Evolutionary conservation across 2,888 invertebrate species (phyloP).

Genomic region (Stenolophus ochropezus): DNA sequence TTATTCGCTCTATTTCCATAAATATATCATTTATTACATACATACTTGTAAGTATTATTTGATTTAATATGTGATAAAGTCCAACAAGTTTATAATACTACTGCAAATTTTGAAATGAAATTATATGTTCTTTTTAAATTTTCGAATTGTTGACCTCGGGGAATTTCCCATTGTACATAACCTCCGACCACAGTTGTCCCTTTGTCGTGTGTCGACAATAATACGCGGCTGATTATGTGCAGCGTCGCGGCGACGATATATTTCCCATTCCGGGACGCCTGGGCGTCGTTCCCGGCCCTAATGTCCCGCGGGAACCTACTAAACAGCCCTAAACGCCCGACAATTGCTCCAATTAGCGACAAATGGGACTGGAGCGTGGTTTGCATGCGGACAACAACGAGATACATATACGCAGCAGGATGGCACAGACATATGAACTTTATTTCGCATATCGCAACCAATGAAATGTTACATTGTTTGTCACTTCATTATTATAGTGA

Average conservation of each 20-base stretch:
- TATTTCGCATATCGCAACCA: not conserved
- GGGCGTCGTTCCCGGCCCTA: slow-evolving; percentile 65
- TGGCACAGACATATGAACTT: not conserved
- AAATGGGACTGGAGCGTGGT: slow-evolving; percentile 63
- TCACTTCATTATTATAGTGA: no score
- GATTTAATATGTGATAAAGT: not conserved
- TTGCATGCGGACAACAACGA: not conserved
- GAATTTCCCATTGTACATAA: not conserved
- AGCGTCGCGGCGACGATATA: not conserved
- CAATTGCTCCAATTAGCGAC: slow-evolving; percentile 72
- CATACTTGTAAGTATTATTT: not conserved
- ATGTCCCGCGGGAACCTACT: slow-evolving; percentile 65
- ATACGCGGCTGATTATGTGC: slow-evolving; percentile 52
- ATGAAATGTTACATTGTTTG: no score
- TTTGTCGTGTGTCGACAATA: slow-evolving; percentile 39
- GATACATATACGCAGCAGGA: not conserved
- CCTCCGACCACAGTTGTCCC: not conserved
- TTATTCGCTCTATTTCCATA: not conserved
- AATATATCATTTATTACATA: not conserved
- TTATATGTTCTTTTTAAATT: no score
- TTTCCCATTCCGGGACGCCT: not conserved
- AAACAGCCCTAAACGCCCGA: slow-evolving; percentile 65
- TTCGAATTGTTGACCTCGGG: not conserved
- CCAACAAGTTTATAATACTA: not conserved
- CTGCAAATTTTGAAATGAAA: no score